Base-by-base conservation (phyloP, 2,888 invertebrate species). In the Pyrgus malvae region DNA sequence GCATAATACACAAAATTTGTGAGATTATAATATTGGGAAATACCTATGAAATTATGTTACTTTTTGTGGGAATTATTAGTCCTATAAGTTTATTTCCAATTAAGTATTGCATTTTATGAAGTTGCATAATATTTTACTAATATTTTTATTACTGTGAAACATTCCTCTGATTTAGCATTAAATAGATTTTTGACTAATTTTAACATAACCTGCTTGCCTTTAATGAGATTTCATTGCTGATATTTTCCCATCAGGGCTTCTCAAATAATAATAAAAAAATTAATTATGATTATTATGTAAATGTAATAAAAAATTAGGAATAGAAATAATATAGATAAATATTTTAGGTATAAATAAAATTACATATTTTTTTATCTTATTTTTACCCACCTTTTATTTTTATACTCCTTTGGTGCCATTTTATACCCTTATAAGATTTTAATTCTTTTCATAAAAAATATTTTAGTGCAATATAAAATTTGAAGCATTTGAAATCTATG, bases 321-420 rank as follows among this genome's bases (percentile, higher is more conserved):
- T n/a, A n/a, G n/a, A n/a, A n/a, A n/a, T n/a, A 35, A 9, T 17
- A 37, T 37, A 19, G 9, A 19, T 37, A 37, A 11, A 16, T 17
- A 5, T 19, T 2, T 37, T 37, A 37, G 19, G 11, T 40, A 2
- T 40, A 21, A 40, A 21, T 19, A 69, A 61, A 57, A 58, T 59
- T 58, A 55, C 56, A 61, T 63, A 65, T 64, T 64, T 66, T 64
- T 66, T 66, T 60, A 60, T 60, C 58, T 64, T 65, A 63, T 57
- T 68, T 72, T 8, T 73, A 65, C 84, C 84, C 83, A 83, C 83
- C 84, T 77, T 62, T 66, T 64, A 67, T 58, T 70, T 69, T 46
- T 40, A 41, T 50, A 46, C 54, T 46, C 54, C 46, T 46, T 58
- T 66, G 69, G 83, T 83, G 83, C 83, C 81, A 83, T 83, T 74